phyloP scores from a whole-genome alignment of 2,888 invertebrate species.

The Bellardia bayeri region DNA sequence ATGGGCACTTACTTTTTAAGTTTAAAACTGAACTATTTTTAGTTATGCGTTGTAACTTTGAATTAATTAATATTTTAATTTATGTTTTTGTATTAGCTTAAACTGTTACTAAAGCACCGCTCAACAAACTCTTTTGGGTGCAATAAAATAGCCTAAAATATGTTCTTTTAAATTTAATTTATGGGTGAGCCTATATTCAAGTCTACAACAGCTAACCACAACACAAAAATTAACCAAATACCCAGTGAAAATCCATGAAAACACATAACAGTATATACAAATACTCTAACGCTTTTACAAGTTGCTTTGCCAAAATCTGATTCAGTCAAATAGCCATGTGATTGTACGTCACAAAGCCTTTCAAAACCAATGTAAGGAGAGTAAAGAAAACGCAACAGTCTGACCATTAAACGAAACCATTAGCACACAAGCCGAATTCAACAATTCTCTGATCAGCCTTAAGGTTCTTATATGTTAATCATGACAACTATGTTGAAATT shows the following conservation, averaged over 20 bases:
- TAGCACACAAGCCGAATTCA: background rate
- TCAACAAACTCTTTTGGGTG: no score
- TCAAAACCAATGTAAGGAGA: background rate
- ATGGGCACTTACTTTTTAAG: no score
- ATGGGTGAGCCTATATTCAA: no score
- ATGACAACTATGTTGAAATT: conserved; percentile 62
- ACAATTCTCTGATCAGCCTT: conserved; percentile 51
- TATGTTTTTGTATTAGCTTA: no score
- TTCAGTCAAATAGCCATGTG: background rate
- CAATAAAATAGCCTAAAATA: no score
- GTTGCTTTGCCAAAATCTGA: background rate
- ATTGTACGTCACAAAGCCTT: background rate
- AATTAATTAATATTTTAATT: no score
- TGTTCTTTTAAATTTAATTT: no score
- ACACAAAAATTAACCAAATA: conserved; percentile 3
- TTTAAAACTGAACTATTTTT: no score
- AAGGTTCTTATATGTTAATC: conserved; percentile 58
- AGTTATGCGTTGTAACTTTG: no score
- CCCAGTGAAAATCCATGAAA: background rate
- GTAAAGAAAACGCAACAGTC: background rate
- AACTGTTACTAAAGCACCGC: no score
- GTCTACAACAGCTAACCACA: background rate
- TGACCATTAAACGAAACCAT: conserved; percentile 16
- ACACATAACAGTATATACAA: background rate
- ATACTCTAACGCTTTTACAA: background rate